Evolutionary conservation across 2,797 vertebrate genomes (phyloP).

Genomic region (Amphiprion clarkii): DNA sequence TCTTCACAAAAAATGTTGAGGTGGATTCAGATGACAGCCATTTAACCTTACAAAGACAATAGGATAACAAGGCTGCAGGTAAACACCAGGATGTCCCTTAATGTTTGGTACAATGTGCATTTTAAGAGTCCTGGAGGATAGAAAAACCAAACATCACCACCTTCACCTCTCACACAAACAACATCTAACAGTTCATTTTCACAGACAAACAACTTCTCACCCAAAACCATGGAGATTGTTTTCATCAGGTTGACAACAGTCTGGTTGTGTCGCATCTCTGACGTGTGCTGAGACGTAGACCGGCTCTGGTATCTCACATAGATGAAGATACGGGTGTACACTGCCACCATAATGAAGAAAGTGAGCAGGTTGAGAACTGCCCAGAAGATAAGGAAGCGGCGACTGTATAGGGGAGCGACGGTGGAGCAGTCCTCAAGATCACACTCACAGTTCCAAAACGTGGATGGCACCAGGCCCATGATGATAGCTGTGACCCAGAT

Average conservation of each 20-base stretch:
- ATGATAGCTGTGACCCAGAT: constrained; percentile 90
- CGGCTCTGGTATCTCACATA: constrained; percentile 88
- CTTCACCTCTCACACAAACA: constrained; percentile 11
- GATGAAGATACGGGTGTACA: constrained; percentile 91
- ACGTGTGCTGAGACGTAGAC: constrained; percentile 83
- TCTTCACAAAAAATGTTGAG: background rate
- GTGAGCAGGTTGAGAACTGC: constrained; percentile 91
- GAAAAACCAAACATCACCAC: background rate
- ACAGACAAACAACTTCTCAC: constrained; percentile 79
- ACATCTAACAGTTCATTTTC: background rate
- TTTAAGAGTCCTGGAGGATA: too few species aligned
- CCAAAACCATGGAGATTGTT: constrained; percentile 93
- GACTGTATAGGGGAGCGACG: constrained; percentile 91
- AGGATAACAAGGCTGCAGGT: too few species aligned
- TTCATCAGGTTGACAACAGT: constrained; percentile 93
- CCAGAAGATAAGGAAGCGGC: constrained; percentile 94
- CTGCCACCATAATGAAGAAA: constrained; percentile 90
- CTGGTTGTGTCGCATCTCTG: constrained; percentile 84
- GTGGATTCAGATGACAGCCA: background rate
- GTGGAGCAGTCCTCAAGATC: constrained; percentile 86
- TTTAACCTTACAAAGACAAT: background rate
- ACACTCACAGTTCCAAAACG: constrained; percentile 94
- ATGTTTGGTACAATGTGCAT: too few species aligned
- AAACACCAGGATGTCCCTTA: too few species aligned
- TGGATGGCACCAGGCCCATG: constrained; percentile 91